Base-by-base conservation (phyloP, 2,888 invertebrate genomes). In the Stictocephala bisonia region DNA sequence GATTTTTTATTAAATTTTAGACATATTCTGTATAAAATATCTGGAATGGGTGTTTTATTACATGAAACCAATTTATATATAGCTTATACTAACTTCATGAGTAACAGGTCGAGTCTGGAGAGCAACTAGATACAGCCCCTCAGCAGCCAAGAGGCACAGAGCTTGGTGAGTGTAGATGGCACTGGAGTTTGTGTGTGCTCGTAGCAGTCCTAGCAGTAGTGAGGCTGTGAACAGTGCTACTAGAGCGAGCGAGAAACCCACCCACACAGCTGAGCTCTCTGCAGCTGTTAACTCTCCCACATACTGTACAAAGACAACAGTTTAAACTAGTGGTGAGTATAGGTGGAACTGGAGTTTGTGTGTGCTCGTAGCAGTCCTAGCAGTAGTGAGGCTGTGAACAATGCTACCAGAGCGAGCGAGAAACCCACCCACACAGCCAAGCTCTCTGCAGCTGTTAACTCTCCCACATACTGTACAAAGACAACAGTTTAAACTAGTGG, bases 131-230 rank as follows among this genome's bases (percentile, higher is more conserved):
- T 95, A 97, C 27, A 97, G 84, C 26, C 95, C 83, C 82, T 97
- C 93, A 0, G 94, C 93, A 79, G 94, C 86, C 81, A 98, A 93
- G 22, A 97, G 91, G 81, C 94, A 94, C 76, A 96, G 88, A n/a
- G 97, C 92, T 7, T 97, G 88, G 83, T 98, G 97, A 82, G 96
- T 95, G 82, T 96, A 94, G 77, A 97, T 97, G 20, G 94, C 94
- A 84, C 97, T 97, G 56, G 13, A 56, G 80, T 97, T 97, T 0
- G 95, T 95, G 73, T 92, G 91, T 0, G 96, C 95, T 4, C 95
- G 88, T 79, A 97, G 90, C 51, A 94, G 85, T 41, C 93, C 93
- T 66, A 97, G 86, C 20, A 95, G 92, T 7, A 93, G 84, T 82
- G 96, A 90, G 0, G 96, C 92, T 69, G 90, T 86, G 13, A 94